Evolutionary conservation across 2,888 invertebrate species (phyloP), one percentile per base, ranked within the genome.

Genomic region (Stenolophus ochropezus): DNA sequence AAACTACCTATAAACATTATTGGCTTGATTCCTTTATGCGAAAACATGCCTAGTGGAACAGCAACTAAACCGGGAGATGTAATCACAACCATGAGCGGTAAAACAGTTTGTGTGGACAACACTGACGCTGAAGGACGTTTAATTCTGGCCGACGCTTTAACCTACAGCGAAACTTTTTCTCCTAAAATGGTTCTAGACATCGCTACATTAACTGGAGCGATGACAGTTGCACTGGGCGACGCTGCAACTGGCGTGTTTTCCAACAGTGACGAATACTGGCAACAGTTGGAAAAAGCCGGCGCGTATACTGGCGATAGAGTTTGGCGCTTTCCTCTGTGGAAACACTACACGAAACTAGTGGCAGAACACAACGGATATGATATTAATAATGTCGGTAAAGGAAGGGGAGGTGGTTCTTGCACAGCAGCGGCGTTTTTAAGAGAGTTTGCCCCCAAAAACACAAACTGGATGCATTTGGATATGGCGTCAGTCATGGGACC

Each of bases 121-220:
- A 94, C 94, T 0, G 94, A 95, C 87, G 94, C 94, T 0, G 95
- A 95, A 87, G 94, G 94, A 0, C 89, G 94, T 33, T 89, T 95
- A 18, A 92, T 94, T 83, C 89, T 95, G 69, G 94, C 94, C 0
- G 94, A 95, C 88, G 94, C 94, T 0, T 88, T 95, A 4, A 91
- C 91, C 84, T 94, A 94, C 86, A 93, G 94, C 79, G 90, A 91
- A 61, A 89, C 90, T 75, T 92, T 93, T 83, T 90, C 91, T 58
- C 93, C 94, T 0, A 89, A 88, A 83, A 90, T 89, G 87, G 85
- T 94, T 20, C 84, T 95, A 61, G 94, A 94, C 85, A 90, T 94
- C 84, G 94, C 94, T 3, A 94, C 94, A 3, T 88, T 94, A 20
- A 94, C 94, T 65, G 92, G 92, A 82, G 93, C 93, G 4, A 91